A percentile compares a stretch with the other conserved stretches of the same genome.
These are phyloP conservation scores for Anguilla marmorata DNA, from an alignment of 2,797 vertebrate genomes.

Conservation along the genomic window DNA sequence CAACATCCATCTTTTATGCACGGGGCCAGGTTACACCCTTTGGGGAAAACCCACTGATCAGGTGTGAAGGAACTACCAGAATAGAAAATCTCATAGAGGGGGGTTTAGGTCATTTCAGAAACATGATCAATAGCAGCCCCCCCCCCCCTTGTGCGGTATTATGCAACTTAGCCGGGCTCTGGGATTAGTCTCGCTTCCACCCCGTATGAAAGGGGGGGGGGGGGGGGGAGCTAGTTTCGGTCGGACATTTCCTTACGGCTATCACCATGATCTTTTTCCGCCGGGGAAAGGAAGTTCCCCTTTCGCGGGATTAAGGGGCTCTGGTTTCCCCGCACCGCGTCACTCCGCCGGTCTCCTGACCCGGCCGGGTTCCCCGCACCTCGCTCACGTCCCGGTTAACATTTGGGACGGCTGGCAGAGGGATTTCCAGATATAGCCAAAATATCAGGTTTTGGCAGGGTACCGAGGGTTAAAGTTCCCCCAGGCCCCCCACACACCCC, in stretches of 20 bases:
- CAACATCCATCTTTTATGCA: background rate
- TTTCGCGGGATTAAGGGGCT: background rate
- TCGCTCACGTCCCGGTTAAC: conserved; percentile 43
- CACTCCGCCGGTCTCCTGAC: background rate
- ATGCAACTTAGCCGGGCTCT: background rate
- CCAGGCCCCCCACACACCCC: background rate
- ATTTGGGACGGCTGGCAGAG: conserved; percentile 51
- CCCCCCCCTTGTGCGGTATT: background rate
- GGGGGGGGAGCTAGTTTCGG: background rate
- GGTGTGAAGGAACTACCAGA: background rate
- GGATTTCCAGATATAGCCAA: conserved; percentile 45
- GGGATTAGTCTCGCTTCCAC: background rate
- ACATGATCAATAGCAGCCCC: background rate
- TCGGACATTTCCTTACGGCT: background rate
- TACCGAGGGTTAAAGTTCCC: background rate
- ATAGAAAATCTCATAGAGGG: background rate
- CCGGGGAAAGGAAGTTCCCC: background rate
- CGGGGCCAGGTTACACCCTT: background rate
- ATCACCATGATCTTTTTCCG: background rate
- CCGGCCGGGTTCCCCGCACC: background rate
- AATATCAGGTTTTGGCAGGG: background rate
- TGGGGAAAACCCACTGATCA: background rate
- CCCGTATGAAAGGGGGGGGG: background rate
- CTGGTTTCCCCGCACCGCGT: background rate
- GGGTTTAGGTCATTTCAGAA: background rate